Conservation (phyloP, 2,888 invertebrate genomes). For the Stenodema calcarata region DNA sequence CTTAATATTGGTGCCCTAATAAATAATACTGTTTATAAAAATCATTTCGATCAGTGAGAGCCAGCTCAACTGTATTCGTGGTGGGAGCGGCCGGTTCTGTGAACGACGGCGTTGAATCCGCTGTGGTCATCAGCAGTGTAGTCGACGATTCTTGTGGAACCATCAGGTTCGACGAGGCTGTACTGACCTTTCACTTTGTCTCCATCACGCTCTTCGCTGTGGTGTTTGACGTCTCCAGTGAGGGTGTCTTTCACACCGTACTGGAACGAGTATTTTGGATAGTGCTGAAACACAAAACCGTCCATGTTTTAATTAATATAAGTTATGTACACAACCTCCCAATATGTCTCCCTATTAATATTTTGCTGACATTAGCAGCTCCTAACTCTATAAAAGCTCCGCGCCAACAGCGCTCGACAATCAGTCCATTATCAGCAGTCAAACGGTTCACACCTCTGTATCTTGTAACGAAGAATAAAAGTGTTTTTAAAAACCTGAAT, state of each 20-base stretch:
- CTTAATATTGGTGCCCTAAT: not conserved
- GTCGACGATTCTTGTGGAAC: constrained; percentile 73
- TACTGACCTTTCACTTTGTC: constrained; percentile 72
- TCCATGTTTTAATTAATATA: no score
- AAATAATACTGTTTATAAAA: not conserved
- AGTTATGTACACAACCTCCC: no score
- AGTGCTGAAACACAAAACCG: constrained; percentile 65
- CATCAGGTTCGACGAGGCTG: constrained; percentile 75
- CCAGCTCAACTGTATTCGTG: not conserved
- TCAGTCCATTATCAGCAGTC: no score
- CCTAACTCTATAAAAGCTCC: no score
- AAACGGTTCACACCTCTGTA: no score
- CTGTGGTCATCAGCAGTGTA: constrained; percentile 36
- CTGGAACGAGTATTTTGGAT: constrained; percentile 77
- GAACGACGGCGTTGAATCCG: constrained; percentile 66
- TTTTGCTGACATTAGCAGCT: no score
- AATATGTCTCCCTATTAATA: no score
- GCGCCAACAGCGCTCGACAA: no score
- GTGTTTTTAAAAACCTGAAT: no score
- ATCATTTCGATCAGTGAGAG: not conserved
- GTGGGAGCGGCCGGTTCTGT: constrained; percentile 57
- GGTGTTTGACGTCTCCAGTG: constrained; percentile 76
- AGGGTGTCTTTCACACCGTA: constrained; percentile 79
- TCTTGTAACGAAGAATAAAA: no score
- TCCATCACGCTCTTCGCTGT: constrained; percentile 75